Base-by-base conservation (phyloP, 2,888 invertebrate genomes). In the Trissolcus brochymenae region DNA sequence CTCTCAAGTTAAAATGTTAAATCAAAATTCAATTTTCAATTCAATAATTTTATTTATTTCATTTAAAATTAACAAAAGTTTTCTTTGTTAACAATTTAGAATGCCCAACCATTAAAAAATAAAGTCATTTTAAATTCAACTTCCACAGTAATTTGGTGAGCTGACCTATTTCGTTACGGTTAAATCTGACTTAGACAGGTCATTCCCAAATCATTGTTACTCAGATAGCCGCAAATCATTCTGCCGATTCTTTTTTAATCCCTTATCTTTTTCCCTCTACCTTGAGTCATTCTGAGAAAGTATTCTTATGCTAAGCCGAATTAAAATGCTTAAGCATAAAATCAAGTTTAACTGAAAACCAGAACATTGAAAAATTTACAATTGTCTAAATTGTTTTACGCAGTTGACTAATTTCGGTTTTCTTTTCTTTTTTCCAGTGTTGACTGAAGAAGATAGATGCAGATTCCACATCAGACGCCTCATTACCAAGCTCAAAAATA, bases 401-500 rank as follows among this genome's bases (percentile, higher is more conserved):
- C 16, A 51, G 9, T 35, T 51, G 19, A 51, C 51, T 16, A 21
- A 51, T 51, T 46, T 17, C 19, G 17, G 0, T 21, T 51, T 51
- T 16, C 17, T 16, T 49, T 49, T 51, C 9, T 17, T 6, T 46
- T 46, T 59, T 59, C 11, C 41, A 59, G 59, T 59, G 59, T 6
- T 46, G 9, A 21, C 46, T 1, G 59, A 59, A 13, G 59, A 59
- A 46, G 59, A 59, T 17, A 40, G 59, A 21, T 59, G 59, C 19
- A 46, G 14, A 46, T 46, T 19, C 13, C 59, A 59, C 46, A 59
- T 59, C 6, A 41, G 43, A 21, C 17, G 46, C 11, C 14, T 59
- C 4, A 59, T 25, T 21, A 1, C 17, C 9, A 59, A 59, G 21
- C 41, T 59, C 13, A 59, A 25, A 14, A 40, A n/a, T 13, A 46